Percentiles rank a stretch among this genome's conserved stretches.
These are phyloP conservation scores for Argynnis bischoffii DNA, from an alignment of 2,888 invertebrate species.

Conservation along the genomic window DNA sequence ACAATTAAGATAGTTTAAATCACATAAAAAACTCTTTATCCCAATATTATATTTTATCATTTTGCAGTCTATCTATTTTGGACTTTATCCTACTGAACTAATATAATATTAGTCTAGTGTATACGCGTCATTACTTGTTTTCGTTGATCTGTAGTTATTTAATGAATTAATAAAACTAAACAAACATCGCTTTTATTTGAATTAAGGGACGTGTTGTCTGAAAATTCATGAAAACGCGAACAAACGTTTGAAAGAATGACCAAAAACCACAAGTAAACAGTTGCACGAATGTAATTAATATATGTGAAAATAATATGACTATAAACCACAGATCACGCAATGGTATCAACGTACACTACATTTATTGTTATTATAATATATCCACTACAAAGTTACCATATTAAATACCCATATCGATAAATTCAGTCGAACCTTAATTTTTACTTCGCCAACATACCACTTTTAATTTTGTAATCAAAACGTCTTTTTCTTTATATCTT, in stretches of 20 bases:
- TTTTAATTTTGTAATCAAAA: too few relatives aligned
- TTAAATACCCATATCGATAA: conserved; percentile 20
- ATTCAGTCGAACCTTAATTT: conserved; percentile 35
- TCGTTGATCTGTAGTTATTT: conserved; percentile 26
- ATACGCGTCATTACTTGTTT: conserved; percentile 23
- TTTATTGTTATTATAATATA: conserved; percentile 7
- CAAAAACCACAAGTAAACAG: neutral
- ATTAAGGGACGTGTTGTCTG: too few relatives aligned
- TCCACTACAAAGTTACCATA: conserved; percentile 7
- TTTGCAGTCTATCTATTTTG: too few relatives aligned
- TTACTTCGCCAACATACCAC: too few relatives aligned
- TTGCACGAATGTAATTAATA: neutral
- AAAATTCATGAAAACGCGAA: too few relatives aligned
- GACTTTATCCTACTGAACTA: neutral
- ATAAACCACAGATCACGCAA: conserved; percentile 25
- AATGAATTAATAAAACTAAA: neutral
- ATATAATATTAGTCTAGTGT: conserved; percentile 7
- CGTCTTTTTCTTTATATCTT: too few relatives aligned
- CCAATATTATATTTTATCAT: too few relatives aligned
- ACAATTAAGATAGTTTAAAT: neutral
- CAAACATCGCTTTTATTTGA: neutral
- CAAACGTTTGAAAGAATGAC: neutral
- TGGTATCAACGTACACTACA: neutral
- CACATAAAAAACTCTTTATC: too few relatives aligned
- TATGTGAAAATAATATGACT: neutral